Conservation (phyloP, 2,113 vertebrate genomes). For the Cromileptes altivelis region DNA sequence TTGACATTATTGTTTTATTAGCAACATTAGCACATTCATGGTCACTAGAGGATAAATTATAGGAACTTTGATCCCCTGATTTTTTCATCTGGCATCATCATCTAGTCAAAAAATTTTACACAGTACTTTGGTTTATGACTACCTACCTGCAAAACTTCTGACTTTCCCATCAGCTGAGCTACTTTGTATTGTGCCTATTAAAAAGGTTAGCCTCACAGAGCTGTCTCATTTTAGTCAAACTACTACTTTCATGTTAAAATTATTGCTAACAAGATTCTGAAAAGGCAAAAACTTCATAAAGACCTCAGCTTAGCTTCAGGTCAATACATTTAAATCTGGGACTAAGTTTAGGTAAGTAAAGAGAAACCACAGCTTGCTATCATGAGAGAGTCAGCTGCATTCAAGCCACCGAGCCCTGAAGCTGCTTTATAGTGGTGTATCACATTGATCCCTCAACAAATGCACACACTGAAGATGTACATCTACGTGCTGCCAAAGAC, state of each 20-base stretch:
- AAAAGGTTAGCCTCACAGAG: too few relatives aligned
- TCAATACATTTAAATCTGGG: neutral
- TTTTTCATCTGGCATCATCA: too few relatives aligned
- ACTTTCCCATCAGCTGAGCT: neutral
- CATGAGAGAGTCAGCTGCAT: neutral
- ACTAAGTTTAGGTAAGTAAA: neutral
- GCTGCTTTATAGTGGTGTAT: conserved; percentile 5
- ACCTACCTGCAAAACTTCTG: neutral
- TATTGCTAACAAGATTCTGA: neutral
- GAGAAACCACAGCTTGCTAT: neutral
- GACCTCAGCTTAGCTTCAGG: neutral
- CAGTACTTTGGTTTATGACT: too few relatives aligned
- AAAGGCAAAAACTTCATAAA: neutral
- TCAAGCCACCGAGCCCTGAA: conserved; percentile 12
- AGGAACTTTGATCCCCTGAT: neutral
- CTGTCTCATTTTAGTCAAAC: too few relatives aligned
- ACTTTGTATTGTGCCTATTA: neutral
- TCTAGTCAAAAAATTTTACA: too few relatives aligned
- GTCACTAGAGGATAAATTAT: neutral
- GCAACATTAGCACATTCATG: too few relatives aligned
- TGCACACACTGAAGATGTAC: neutral
- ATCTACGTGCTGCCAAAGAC: conserved; percentile 24
- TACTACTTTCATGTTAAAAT: too few relatives aligned
- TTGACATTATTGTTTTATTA: neutral
- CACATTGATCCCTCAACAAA: conserved; percentile 20